Base-by-base conservation (phyloP, 2,888 invertebrate species). In the Drosophila formosana region DNA sequence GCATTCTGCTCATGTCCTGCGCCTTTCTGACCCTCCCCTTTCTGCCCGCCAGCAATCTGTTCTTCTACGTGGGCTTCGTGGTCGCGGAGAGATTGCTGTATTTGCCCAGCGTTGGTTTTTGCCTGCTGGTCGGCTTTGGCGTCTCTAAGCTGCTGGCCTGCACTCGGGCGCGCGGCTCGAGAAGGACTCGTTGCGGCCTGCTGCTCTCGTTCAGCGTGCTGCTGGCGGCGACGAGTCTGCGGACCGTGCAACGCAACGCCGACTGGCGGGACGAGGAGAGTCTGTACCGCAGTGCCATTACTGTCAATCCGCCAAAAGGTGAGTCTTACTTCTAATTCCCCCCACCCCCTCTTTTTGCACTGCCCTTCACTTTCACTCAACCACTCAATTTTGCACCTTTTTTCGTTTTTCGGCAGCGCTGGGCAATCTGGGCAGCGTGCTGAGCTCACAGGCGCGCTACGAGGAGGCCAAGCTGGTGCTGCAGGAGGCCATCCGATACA, bases 251-350 rank as follows among this genome's bases (percentile, higher is more conserved):
- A 62, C 94, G 98, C 83, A 99, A 98, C 92, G 93, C 94, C 63
- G 98, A 98, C 93, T 99, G 99, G 99, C 94, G 94, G 82, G 96
- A 97, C 88, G 99, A 99, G 93, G 98, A 99, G 93, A 96, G 95
- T 82, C 94, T 99, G 50, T 99, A 98, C 92, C 94, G 96, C 88
- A 97, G 98, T 78, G 99, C 98, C 26, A 94, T 99, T 79, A 93
- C 95, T 85, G 95, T 98, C 90, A 99, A 99, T 93, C 98, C 99
- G 58, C 98, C 99, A n/a, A 99, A 99, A 96, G 98, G 98, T 98
- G 92, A 72, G 82, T 75, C 7, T 13, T 32, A 11, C 1, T 23
- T 18, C 18, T 18, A 18, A 18, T 18, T 18, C 1, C 3, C 11
- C 2, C 30, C 5, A 1, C 30, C 30, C 7, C 30, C 30, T 37